These are phyloP conservation scores for Bryconaethiops microstoma DNA, from an alignment of 2,797 vertebrate genomes.

Conservation along the genomic window DNA sequence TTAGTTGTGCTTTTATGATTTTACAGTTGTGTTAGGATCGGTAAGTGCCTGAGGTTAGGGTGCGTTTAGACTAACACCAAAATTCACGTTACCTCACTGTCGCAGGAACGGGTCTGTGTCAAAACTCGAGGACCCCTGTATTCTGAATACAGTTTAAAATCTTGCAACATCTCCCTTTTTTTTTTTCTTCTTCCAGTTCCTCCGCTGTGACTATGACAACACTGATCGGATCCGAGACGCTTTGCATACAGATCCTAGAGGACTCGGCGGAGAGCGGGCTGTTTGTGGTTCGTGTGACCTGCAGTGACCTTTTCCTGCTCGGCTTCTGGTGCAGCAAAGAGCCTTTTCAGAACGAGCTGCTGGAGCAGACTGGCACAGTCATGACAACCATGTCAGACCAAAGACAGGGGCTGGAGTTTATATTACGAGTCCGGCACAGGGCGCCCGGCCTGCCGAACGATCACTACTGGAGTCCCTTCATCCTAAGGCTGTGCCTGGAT, in stretches of 20 bases:
- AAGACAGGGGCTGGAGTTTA: conserved; percentile 63
- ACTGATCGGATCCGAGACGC: conserved; percentile 52
- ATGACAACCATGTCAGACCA: background rate
- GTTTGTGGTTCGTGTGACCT: conserved; percentile 64
- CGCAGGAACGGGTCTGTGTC: too few species aligned
- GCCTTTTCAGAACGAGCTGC: conserved; percentile 66
- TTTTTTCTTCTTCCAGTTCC: conserved; percentile 25
- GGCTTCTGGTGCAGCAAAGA: conserved; percentile 69
- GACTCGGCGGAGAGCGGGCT: conserved; percentile 65
- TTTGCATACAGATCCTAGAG: conserved; percentile 70
- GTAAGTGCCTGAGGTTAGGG: too few species aligned
- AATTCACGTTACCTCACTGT: too few species aligned
- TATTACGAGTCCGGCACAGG: conserved; percentile 64
- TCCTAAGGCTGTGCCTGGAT: conserved; percentile 69
- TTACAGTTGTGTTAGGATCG: too few species aligned
- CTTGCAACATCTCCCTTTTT: conserved; percentile 22
- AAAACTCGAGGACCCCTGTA: background rate
- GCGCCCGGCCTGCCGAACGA: conserved; percentile 62
- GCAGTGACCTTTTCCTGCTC: conserved; percentile 67
- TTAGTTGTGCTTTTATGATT: too few species aligned
- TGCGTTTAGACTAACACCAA: too few species aligned
- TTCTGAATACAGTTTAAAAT: conserved; percentile 26
- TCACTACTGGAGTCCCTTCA: conserved; percentile 75
- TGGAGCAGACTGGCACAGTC: conserved; percentile 66
- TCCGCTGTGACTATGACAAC: conserved; percentile 64